Evolutionary conservation across 2,888 invertebrate species (phyloP).

Genomic region (Linhomoeus sp.): DNA sequence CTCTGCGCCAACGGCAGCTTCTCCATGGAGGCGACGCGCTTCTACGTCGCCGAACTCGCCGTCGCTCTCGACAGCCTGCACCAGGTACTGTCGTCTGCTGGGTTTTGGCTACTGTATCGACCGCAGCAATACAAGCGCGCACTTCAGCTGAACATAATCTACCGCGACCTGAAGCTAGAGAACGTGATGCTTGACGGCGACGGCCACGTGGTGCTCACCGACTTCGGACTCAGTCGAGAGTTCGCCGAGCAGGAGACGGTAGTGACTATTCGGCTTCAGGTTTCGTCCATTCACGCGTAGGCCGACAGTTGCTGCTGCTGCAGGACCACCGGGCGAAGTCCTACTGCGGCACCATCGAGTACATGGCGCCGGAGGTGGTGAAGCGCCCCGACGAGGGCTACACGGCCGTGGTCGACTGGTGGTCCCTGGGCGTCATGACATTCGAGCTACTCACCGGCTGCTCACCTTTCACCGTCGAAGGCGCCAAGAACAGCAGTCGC

Average conservation of each 20-base stretch:
- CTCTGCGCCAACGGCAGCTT: constrained; percentile 81
- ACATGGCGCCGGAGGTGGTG: constrained; percentile 61
- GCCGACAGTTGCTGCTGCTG: too few relatives aligned
- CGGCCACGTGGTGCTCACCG: constrained; percentile 86
- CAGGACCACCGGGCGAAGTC: constrained; percentile 76
- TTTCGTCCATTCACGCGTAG: too few relatives aligned
- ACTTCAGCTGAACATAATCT: constrained; percentile 84
- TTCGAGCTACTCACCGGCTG: constrained; percentile 90
- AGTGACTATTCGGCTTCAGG: too few relatives aligned
- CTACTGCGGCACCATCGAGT: constrained; percentile 94
- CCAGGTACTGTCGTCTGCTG: constrained; percentile 41
- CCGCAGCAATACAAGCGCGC: too few relatives aligned
- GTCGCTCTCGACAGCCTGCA: constrained; percentile 84
- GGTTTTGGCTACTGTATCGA: too few relatives aligned
- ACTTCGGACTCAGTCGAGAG: constrained; percentile 92
- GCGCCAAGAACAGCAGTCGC: constrained; percentile 73
- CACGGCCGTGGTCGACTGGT: constrained; percentile 95
- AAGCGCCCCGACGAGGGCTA: constrained; percentile 69
- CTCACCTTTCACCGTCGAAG: constrained; percentile 88
- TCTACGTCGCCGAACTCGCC: constrained; percentile 88
- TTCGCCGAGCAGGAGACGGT: constrained; percentile 50
- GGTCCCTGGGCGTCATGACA: constrained; percentile 86
- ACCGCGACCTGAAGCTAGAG: constrained; percentile 89
- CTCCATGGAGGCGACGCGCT: constrained; percentile 63
- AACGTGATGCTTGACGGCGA: constrained; percentile 80